Percentiles rank a stretch among this genome's conserved stretches.
Conservation (phyloP, 2,888 invertebrate genomes). For the Cloeon dipterum region DNA sequence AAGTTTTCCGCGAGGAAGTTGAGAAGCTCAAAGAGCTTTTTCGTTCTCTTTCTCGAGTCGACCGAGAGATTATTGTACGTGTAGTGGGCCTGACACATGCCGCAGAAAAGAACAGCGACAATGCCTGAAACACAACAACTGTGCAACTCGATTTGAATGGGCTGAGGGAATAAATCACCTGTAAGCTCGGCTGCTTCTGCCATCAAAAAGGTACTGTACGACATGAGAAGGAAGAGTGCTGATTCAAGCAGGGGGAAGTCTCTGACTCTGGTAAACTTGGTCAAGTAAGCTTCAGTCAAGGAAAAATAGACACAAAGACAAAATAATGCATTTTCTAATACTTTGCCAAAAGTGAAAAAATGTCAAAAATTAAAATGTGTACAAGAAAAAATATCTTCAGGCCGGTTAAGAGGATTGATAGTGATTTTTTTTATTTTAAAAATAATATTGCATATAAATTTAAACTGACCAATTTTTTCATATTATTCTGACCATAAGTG, state of each 20-base stretch:
- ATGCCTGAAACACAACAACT: slow-evolving; percentile 35
- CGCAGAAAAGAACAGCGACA: slow-evolving; percentile 93
- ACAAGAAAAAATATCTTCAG: not conserved
- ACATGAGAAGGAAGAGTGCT: slow-evolving; percentile 91
- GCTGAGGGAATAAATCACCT: slow-evolving; percentile 30
- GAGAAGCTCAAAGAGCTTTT: slow-evolving; percentile 77
- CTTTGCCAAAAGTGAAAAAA: not conserved
- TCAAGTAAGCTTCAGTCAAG: slow-evolving; percentile 34
- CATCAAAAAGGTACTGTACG: slow-evolving; percentile 89
- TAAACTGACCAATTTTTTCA: too few species aligned
- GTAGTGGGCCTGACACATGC: slow-evolving; percentile 97
- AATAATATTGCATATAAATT: not conserved
- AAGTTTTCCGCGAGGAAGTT: slow-evolving; percentile 96
- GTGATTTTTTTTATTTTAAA: too few species aligned
- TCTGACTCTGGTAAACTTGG: slow-evolving; percentile 81
- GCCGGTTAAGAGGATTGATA: not conserved
- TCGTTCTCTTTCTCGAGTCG: slow-evolving; percentile 67
- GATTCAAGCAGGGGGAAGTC: slow-evolving; percentile 92
- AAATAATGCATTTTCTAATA: not conserved
- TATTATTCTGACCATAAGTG: too few species aligned
- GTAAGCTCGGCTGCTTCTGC: slow-evolving; percentile 93
- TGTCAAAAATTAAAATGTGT: not conserved
- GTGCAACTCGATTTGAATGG: not conserved
- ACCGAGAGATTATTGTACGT: slow-evolving; percentile 88
- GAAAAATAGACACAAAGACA: slow-evolving; percentile 7